phyloP scores from a whole-genome alignment of 2,797 vertebrate genomes.

The Poecilia gillii region DNA sequence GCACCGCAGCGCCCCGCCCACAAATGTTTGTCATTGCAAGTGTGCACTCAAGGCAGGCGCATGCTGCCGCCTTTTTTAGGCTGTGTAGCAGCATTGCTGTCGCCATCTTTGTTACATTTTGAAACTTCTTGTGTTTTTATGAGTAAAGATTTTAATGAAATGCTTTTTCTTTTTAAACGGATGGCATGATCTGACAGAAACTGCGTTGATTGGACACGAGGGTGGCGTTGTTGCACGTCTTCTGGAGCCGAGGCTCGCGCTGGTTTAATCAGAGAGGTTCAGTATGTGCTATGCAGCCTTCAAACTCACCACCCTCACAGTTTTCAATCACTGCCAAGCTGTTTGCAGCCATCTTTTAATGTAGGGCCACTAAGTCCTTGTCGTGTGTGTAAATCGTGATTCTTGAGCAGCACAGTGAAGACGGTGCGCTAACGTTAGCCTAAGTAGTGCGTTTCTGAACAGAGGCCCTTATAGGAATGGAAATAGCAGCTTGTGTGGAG shows the following conservation, averaged over 20 bases:
- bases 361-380: conserved; percentile 45
- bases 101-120: conserved; percentile 70
- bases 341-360: conserved; percentile 46
- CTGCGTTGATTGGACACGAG: conserved; percentile 34
- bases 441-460: conserved; percentile 41
- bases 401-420: conserved; percentile 38
- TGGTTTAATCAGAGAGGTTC: conserved; percentile 36
- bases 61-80: conserved; percentile 66
- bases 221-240: conserved; percentile 30
- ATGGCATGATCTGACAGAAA: conserved; percentile 58
- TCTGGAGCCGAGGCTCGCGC: conserved; percentile 39
- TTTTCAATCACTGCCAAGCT: conserved; percentile 70
- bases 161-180: conserved; percentile 39
- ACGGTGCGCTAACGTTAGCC: conserved; percentile 34
- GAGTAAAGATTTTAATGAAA: conserved; percentile 38
- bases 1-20: conserved; percentile 47
- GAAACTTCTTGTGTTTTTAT: conserved; percentile 56
- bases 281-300: conserved; percentile 57
- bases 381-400: conserved; percentile 53
- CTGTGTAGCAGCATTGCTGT: conserved; percentile 68
- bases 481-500: conserved; percentile 49
- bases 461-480: conserved; percentile 46
- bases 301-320: conserved; percentile 43
- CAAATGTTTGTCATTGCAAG: conserved; percentile 58
- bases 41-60: conserved; percentile 75